phyloP scores from a whole-genome alignment of 2,888 invertebrate species.

The Muscina levida region DNA sequence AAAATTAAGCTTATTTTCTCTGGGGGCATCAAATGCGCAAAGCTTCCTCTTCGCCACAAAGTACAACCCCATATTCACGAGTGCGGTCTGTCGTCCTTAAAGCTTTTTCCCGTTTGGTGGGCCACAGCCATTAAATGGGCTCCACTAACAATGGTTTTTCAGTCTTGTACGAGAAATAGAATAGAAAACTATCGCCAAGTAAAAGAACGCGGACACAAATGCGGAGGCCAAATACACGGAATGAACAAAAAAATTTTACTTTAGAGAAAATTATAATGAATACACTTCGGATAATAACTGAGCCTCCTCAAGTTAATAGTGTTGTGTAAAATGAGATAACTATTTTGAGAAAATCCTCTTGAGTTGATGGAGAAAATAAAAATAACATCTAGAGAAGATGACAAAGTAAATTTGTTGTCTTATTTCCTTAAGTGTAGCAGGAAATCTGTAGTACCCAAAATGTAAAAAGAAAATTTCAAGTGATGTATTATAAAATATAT shows the following conservation, averaged over 20 bases:
- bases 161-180: constrained; percentile 57
- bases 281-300: background rate
- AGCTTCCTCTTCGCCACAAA: constrained; percentile 19
- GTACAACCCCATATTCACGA: constrained; percentile 10
- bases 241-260: constrained; percentile 16
- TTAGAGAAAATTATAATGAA: constrained; percentile 33
- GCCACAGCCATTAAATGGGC: constrained; percentile 30
- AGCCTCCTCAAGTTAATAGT: constrained; percentile 29
- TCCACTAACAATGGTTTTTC: constrained; percentile 38
- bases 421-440: background rate
- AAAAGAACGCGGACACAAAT: constrained; percentile 14
- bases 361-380: background rate
- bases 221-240: constrained; percentile 56
- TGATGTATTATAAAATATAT: background rate
- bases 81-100: constrained; percentile 55
- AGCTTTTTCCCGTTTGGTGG: constrained; percentile 46
- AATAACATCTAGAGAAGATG: background rate
- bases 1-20: constrained; percentile 29
- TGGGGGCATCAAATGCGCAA: constrained; percentile 23
- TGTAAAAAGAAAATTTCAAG: constrained; percentile 6
- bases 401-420: background rate
- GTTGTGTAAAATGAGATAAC: constrained; percentile 3
- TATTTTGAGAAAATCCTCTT: background rate
- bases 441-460: constrained; percentile 21
- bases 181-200: constrained; percentile 44